A percentile compares a stretch with the other conserved stretches of the same genome.
Evolutionary conservation across 2,797 vertebrate genomes (phyloP).

Genomic region (Fundulus diaphanus): DNA sequence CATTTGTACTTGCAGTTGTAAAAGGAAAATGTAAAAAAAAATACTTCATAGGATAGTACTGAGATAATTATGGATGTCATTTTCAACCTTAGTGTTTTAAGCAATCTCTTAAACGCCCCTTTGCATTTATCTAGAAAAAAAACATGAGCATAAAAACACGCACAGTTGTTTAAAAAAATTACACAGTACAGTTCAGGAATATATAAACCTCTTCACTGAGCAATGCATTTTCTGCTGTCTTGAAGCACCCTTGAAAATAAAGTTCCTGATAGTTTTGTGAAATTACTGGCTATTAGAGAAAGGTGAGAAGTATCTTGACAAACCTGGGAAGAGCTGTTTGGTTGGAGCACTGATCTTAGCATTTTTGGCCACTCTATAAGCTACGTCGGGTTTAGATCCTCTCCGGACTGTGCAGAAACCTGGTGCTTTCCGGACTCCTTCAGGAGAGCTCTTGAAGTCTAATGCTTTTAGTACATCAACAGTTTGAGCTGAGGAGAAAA

Average conservation of each 20-base stretch:
- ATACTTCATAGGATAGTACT: too few relatives aligned
- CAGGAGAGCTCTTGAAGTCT: constrained; percentile 93
- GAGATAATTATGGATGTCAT: too few relatives aligned
- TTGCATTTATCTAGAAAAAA: neutral
- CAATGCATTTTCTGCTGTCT: neutral
- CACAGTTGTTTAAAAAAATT: neutral
- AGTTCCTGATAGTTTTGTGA: neutral
- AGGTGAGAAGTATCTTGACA: constrained; percentile 14
- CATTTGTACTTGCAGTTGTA: too few relatives aligned
- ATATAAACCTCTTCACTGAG: neutral
- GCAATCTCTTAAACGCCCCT: too few relatives aligned
- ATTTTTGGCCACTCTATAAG: constrained; percentile 90
- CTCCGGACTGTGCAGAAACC: constrained; percentile 93
- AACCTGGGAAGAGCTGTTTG: constrained; percentile 95
- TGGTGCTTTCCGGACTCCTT: constrained; percentile 90
- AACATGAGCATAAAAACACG: neutral
- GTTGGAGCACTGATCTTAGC: constrained; percentile 95
- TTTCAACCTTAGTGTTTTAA: too few relatives aligned
- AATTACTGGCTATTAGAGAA: neutral
- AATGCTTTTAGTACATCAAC: constrained; percentile 95
- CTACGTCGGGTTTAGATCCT: constrained; percentile 91
- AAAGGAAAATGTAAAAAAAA: too few relatives aligned
- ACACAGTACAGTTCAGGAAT: neutral
- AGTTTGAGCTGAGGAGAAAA: constrained; percentile 84
- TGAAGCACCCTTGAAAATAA: neutral